Evolutionary conservation across 2,797 vertebrate genomes (phyloP), one percentile per base, ranked within the genome.

Genomic region (Vespertilio murinus): DNA sequence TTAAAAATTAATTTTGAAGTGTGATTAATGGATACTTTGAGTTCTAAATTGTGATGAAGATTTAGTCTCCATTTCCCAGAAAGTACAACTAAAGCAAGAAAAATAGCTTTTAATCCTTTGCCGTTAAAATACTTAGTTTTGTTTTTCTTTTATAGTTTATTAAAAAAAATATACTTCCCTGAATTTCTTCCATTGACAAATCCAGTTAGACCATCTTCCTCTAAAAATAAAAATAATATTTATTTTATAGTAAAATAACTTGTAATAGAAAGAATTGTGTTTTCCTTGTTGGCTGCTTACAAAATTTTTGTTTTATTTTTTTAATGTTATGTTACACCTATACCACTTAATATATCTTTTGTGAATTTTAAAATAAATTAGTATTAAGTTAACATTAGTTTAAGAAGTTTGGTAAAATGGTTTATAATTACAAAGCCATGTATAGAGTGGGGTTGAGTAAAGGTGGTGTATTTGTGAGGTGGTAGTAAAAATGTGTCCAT

Each of bases 301-400:
- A 94, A 45, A 94, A 38, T 25, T 73, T 54, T 90, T 52, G 42
- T 79, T 79, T 69, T 38, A 38, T 69, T 74, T 52, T 97, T 95
- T 97, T 8, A 49, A 95, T 9, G 49, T 97, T 93, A 35, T 93
- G 81, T 94, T 97, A 95, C 94, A 97, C 49, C 59, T 67, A 88
- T 95, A 95, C 94, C 96, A 94, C 1, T 75, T 71, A 88, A 70
- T 91, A 33, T 89, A 93, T 35, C 12, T 2, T 93, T 91, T 69
- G 16, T 81, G 49, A 75, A 70, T 84, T 92, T 94, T 33, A 23
- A 90, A 59, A 93, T 33, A 23, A 91, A 70, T 74, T 73, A 20
- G 40, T 64, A 52, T 73, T 92, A 30, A 54, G 35, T 89, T 64
- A 91, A 82, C 88, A 9, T 84, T 33, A 61, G 78, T 92, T 85